phyloP scores from a whole-genome alignment of 37 sponge, comb jelly and placozoan species.

The Ianthella basta region DNA sequence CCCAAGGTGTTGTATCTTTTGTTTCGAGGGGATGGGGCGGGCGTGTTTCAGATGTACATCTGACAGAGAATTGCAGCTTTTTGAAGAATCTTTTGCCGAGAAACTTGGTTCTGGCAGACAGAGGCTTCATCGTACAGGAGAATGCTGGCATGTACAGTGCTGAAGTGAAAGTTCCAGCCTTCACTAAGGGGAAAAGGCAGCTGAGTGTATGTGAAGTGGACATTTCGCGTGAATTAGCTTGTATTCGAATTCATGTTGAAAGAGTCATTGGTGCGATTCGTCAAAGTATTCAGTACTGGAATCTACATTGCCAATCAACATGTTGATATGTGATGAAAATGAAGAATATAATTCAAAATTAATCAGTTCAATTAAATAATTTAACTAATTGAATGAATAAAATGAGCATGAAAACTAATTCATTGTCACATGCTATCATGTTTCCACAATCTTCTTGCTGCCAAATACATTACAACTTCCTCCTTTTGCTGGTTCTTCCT shows the following conservation, averaged over 20 bases:
- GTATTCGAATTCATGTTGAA: slow-evolving; percentile 72
- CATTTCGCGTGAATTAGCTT: slow-evolving; percentile 34
- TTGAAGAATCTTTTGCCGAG: slow-evolving; percentile 39
- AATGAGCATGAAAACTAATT: background rate
- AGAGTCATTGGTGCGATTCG: slow-evolving; percentile 59
- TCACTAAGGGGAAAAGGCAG: slow-evolving; percentile 68
- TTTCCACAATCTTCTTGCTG: background rate
- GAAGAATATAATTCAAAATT: slow-evolving; percentile 14
- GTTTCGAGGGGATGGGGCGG: slow-evolving; percentile 73
- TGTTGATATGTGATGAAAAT: slow-evolving; percentile 39
- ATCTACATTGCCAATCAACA: slow-evolving; percentile 58
- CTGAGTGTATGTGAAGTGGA: slow-evolving; percentile 57
- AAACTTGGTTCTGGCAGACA: slow-evolving; percentile 55
- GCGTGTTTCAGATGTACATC: slow-evolving; percentile 50
- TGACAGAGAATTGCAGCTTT: slow-evolving; percentile 69
- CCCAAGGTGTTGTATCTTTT: slow-evolving; percentile 41
- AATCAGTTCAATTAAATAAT: too few relatives aligned
- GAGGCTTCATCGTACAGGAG: slow-evolving; percentile 59
- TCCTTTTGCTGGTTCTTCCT: too few relatives aligned
- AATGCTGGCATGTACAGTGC: slow-evolving; percentile 49
- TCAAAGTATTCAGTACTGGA: slow-evolving; percentile 59
- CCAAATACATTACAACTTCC: slow-evolving; percentile 23
- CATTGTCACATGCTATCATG: slow-evolving; percentile 41
- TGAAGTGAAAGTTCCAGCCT: slow-evolving; percentile 53
- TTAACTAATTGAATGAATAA: too few relatives aligned